Percentiles rank a stretch among this genome's conserved stretches.
Conservation (phyloP, 2,888 invertebrate species). For the Sialis fuliginosa region DNA sequence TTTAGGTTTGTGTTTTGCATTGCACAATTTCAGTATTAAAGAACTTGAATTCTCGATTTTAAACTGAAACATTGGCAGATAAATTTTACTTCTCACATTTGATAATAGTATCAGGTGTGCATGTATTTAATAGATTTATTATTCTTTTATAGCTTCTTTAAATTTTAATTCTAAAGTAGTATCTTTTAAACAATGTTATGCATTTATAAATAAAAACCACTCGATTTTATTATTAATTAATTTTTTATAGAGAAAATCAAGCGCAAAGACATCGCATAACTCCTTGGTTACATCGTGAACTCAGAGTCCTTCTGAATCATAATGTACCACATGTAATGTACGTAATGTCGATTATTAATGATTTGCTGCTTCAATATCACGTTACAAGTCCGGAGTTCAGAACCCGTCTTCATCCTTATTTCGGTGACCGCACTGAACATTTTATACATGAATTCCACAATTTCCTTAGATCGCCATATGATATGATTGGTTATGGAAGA, state of each 20-base stretch:
- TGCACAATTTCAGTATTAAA: neutral
- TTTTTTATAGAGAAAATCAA: conserved; percentile 49
- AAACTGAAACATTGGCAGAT: neutral
- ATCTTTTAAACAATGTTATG: too few species aligned
- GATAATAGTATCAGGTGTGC: too few species aligned
- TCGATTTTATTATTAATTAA: neutral
- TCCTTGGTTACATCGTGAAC: conserved; percentile 77
- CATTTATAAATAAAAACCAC: neutral
- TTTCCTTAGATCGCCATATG: conserved; percentile 74
- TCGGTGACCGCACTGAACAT: conserved; percentile 59
- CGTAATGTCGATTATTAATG: conserved; percentile 50
- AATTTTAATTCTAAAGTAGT: too few species aligned
- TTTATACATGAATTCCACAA: conserved; percentile 79
- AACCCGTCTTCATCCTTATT: conserved; percentile 44
- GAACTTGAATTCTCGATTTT: neutral
- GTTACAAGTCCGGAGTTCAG: conserved; percentile 52
- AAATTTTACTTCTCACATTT: too few species aligned
- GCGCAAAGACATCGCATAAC: conserved; percentile 65
- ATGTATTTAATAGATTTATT: too few species aligned
- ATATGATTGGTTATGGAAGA: conserved; percentile 68
- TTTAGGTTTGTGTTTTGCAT: conserved; percentile 37
- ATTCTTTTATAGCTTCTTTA: too few species aligned
- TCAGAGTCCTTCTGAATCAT: conserved; percentile 54
- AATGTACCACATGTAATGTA: conserved; percentile 44
- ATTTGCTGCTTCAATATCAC: conserved; percentile 46